Evolutionary conservation across 2,797 vertebrate genomes (phyloP).

Genomic region (Chaetophractus vellerosus): DNA sequence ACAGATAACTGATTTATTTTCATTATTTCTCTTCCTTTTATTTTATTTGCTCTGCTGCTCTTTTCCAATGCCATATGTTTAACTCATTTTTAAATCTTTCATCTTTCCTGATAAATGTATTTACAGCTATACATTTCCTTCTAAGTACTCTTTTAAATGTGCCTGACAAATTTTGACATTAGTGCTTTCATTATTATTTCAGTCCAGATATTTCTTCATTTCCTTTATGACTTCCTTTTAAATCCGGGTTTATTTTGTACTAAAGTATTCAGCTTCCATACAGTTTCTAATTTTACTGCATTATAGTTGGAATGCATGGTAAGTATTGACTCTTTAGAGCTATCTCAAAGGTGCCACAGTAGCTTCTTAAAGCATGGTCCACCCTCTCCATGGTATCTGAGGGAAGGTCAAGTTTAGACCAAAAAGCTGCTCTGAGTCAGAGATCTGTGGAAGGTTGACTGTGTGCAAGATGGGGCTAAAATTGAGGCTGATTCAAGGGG

Average conservation of each 20-base stretch:
- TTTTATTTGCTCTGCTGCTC: background rate
- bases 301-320: background rate
- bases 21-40: background rate
- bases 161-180: background rate
- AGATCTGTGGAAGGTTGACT: background rate
- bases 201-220: background rate
- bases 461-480: background rate
- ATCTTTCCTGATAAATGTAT: slow-evolving; percentile 21
- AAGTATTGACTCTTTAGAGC: background rate
- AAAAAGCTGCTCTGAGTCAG: background rate
- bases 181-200: slow-evolving; percentile 16
- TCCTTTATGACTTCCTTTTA: slow-evolving; percentile 35
- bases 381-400: background rate
- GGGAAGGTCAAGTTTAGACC: background rate
- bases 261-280: background rate
- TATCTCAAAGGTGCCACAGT: slow-evolving; percentile 11
- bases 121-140: background rate
- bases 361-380: background rate
- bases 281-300: background rate
- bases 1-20: background rate
- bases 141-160: background rate
- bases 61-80: background rate
- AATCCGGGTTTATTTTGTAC: background rate
- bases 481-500: background rate
- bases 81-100: background rate